Base-by-base conservation (phyloP, 2,113 vertebrate genomes). In the Narcine bancroftii region DNA sequence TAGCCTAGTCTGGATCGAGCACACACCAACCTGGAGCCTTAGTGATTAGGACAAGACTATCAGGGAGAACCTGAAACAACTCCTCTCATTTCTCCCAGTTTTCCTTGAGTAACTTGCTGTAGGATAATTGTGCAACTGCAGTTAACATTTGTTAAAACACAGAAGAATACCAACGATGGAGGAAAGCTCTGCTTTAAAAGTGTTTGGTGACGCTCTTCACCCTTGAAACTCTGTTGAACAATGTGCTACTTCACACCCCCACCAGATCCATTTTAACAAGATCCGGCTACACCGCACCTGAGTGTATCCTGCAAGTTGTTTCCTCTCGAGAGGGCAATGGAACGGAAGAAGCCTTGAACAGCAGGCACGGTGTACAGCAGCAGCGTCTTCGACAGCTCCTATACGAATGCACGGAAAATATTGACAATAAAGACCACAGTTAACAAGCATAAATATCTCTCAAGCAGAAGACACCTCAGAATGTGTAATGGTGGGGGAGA, bases 261-360 rank as follows among this genome's bases (percentile, higher is more conserved):
- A n/a, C n/a, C 47, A 33, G 42, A 19, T 29, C 29, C 81, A 60
- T 36, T 79, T 79, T 29, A 79, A 45, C 1, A 53, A n/a, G 17
- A 17, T 69, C 5, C 87, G 26, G 60, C 87, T 45, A 4, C 29
- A 72, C 36, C 93, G 93, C 94, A 99, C 99, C 99, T 97, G 92
- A 99, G 97, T 0, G 99, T 99, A 93, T 99, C 99, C 93, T 99
- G 99, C 4, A 99, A 95, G 94, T 99, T 99, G 94, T 99, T 99
- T 93, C 99, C 99, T 93, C 98, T 96, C 53, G 99, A 99, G 92
- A 99, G 94, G 89, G 99, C 99, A 94, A 99, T 99, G 89, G 98
- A 99, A 21, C 98, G 96, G 96, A 99, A 99, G 95, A 99, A 99
- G 33, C 98, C 99, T 93, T 99, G 98, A 93, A 99, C 98, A 6